Evolutionary conservation across 2,888 invertebrate species (phyloP), one percentile per base, ranked within the genome.

Genomic region (Lysandra coridon): DNA sequence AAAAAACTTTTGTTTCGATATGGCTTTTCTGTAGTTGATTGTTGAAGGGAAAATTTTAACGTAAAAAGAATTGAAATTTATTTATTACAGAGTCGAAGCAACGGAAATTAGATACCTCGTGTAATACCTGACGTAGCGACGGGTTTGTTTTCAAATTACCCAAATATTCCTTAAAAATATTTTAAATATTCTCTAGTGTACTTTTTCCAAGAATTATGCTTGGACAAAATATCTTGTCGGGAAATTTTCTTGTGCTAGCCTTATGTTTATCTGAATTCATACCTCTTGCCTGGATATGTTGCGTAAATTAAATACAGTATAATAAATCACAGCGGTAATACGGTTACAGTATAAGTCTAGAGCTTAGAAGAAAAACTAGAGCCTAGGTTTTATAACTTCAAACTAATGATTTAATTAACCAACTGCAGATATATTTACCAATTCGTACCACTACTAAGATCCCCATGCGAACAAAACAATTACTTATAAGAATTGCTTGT

Each of bases 401-500:
- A 60, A 4, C 6, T n/a, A 6, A 60, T 4, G n/a, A 49, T 49
- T 60, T 5, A 17, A 60, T 60, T n/a, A n/a, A 10, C 10, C 10
- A 64, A 23, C 23, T 64, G n/a, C 23, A 23, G n/a, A 62, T 57
- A 17, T 17, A 57, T 64, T 64, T 30, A 23, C 10, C 2, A 10
- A 64, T 30, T 23, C 23, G 7, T 2, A 64, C 0, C 30, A 64
- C 7, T 23, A 23, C 3, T 7, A 23, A 23, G 23, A n/a, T 60
- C 60, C 4, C 5, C 30, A 4, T 62, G 23, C 23, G 2, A 30
- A 30, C 64, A 64, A 30, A 64, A 5, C 33, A 37, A 14, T 33
- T 33, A 33, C 69, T 69, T 37, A 69, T 69, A 1, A 5, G 69
- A 69, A 5, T 40, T 62, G 78, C 49, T 81, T 89, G 85, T 88